Base-by-base conservation (phyloP, 2,888 invertebrate species). In the Noctuana brunneofusca region DNA sequence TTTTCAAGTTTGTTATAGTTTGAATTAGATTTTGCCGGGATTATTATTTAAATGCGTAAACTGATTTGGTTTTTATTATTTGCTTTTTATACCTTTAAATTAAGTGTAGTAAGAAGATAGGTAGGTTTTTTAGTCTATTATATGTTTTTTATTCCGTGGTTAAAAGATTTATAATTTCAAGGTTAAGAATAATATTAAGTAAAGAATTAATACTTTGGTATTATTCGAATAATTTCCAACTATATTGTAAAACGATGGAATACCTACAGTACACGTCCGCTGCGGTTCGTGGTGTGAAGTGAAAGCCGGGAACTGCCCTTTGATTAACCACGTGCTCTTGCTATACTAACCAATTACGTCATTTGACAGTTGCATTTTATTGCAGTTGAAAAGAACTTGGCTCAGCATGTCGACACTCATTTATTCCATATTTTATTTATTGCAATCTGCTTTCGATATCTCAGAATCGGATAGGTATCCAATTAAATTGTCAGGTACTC, bases 291-390 rank as follows among this genome's bases (percentile, higher is more conserved):
- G 38, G 24, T 14, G 53, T 35, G 60, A 54, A 60, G 60, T 60
- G 60, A 60, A 60, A 60, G 60, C 60, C 20, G 46, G 18, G 52
- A 50, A 35, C 22, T 54, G 60, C 60, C 60, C 54, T 60, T 54
- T 60, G 43, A 38, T 38, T 12, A 14, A 22, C 54, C 54, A 60
- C 60, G 60, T 52, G 52, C 41, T 24, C 24, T n/a, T 18, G 38
- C 30, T 27, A 58, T 58, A 43, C 16, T 58, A 16, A 43, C 18
- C 50, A 3, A n/a, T 59, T 59, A 43, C 52, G 59, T 59, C 59
- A 58, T 50, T 20, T 14, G 2, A 43, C 43, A 16, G 35, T 30
- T 54, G n/a, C n/a, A n/a, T n/a, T n/a, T 43, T 43, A 43, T 43
- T 16, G 41, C 16, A 16, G 16, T 16, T 43, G n/a, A 43, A 38